phyloP scores from a whole-genome alignment of 30 jellyfish, hydroid and myxozoan species.

The Chrysaora quinquecirrha region DNA sequence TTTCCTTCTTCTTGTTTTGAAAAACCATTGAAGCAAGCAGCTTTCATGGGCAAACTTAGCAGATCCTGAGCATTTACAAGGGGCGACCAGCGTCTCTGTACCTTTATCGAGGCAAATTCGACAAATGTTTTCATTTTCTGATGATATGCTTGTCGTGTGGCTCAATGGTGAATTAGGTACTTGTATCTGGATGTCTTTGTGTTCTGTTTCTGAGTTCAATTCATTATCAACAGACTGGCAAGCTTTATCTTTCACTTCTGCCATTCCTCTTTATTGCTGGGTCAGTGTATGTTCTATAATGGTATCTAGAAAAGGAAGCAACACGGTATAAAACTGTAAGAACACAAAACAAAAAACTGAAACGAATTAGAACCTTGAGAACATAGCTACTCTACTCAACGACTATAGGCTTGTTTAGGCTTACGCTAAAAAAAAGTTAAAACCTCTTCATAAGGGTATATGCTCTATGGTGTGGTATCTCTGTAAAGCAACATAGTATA shows the following conservation, averaged over 20 bases:
- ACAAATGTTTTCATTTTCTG: constrained; percentile 63
- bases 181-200: constrained; percentile 28
- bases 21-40: constrained; percentile 93
- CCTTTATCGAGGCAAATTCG: constrained; percentile 90
- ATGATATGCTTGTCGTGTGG: constrained; percentile 35
- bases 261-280: too few relatives aligned
- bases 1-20: constrained; percentile 69
- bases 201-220: not conserved
- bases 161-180: constrained; percentile 51
- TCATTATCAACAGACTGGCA: not conserved
- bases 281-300: too few relatives aligned
- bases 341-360: too few relatives aligned
- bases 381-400: too few relatives aligned
- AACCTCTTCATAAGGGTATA: too few relatives aligned
- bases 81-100: constrained; percentile 81
- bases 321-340: too few relatives aligned
- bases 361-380: too few relatives aligned
- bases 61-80: constrained; percentile 97
- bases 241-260: not conserved
- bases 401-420: too few relatives aligned
- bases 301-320: too few relatives aligned
- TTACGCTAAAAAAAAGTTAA: too few relatives aligned
- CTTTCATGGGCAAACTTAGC: constrained; percentile 93
- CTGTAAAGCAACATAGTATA: too few relatives aligned
- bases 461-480: too few relatives aligned